These are phyloP conservation scores for Lepisosteus osseus DNA, from an alignment of 2,113 vertebrate species.

Conservation along the genomic window DNA sequence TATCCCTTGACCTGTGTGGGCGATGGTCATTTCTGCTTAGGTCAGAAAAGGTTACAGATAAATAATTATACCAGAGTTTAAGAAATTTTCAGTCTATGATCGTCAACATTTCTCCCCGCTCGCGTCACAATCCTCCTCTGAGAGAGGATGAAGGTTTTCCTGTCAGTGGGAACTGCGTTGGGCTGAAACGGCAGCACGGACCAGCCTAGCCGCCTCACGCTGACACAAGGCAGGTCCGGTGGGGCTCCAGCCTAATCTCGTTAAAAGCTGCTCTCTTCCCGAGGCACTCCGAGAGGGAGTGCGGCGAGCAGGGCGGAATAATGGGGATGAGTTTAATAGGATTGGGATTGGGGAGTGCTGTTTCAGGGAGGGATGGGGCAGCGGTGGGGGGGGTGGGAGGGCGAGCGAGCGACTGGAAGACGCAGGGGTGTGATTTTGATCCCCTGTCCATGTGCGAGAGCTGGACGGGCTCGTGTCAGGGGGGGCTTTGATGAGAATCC, in stretches of 20 bases:
- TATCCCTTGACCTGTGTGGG: too few species aligned
- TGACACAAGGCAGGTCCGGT: conserved; percentile 50
- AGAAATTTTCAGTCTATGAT: too few species aligned
- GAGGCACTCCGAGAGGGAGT: conserved; percentile 15
- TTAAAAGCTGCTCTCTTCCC: conserved; percentile 54
- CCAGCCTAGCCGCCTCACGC: conserved; percentile 35
- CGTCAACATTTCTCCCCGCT: too few species aligned
- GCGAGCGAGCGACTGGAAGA: neutral
- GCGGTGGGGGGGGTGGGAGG: conserved; percentile 9
- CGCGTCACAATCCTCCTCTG: too few species aligned
- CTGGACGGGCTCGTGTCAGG: too few species aligned
- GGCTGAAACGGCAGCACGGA: too few species aligned
- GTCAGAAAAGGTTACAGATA: too few species aligned
- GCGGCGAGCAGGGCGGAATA: neutral
- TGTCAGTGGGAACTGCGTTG: too few species aligned
- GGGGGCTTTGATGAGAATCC: neutral
- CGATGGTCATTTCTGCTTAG: too few species aligned
- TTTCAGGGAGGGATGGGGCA: conserved; percentile 18
- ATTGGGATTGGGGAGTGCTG: conserved; percentile 8
- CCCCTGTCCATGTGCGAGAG: too few species aligned
- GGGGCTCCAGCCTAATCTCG: conserved; percentile 53
- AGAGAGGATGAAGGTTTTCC: too few species aligned
- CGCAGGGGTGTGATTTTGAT: neutral
- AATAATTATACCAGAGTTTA: too few species aligned
- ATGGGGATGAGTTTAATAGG: neutral